phyloP scores from a whole-genome alignment of 23 tunicate genomes.

The Corella eumyota region DNA sequence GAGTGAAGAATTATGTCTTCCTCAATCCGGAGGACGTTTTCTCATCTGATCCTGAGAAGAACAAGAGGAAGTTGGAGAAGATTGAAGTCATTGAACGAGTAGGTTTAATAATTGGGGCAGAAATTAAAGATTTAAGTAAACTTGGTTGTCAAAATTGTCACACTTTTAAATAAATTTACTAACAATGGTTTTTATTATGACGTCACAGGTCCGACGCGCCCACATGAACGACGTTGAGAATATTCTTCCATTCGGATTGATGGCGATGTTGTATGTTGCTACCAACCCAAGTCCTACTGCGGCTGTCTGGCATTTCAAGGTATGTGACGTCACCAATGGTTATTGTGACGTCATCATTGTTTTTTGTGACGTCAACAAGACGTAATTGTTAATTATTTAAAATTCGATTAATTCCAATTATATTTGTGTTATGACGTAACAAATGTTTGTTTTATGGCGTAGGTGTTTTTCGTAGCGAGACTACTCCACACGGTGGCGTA shows the following conservation, averaged over 20 bases:
- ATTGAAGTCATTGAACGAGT: slow-evolving; percentile 73
- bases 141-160: too few species aligned
- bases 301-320: slow-evolving; percentile 66
- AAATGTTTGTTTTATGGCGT: too few species aligned
- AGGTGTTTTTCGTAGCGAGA: too few species aligned
- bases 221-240: slow-evolving; percentile 89
- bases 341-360: too few species aligned
- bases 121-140: too few species aligned
- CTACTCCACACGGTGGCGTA: too few species aligned
- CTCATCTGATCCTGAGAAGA: slow-evolving; percentile 28
- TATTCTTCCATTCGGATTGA: slow-evolving; percentile 60
- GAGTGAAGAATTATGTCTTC: slow-evolving; percentile 1
- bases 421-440: too few species aligned
- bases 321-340: too few species aligned
- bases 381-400: too few species aligned
- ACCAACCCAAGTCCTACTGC: slow-evolving; percentile 42
- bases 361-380: too few species aligned
- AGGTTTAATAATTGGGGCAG: not conserved
- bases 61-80: slow-evolving; percentile 18
- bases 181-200: not conserved
- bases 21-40: slow-evolving; percentile 31
- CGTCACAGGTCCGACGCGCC: slow-evolving; percentile 53
- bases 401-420: too few species aligned
- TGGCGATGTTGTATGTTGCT: slow-evolving; percentile 34
- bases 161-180: too few species aligned